Evolutionary conservation across 2,888 invertebrate genomes (phyloP), one percentile per base, ranked within the genome.

Genomic region (Carterocephalus palaemon): DNA sequence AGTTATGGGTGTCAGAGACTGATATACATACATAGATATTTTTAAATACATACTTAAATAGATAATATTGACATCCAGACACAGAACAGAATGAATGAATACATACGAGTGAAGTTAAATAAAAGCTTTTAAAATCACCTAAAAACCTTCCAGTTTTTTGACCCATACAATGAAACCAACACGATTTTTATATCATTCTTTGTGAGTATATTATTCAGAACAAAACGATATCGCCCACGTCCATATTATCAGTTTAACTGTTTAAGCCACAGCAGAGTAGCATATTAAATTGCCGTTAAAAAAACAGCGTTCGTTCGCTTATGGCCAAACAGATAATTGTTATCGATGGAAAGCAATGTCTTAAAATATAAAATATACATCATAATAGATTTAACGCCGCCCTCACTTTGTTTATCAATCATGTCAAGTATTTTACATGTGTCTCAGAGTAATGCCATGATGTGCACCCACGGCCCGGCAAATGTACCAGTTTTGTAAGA

Each of bases 401-500:
- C 9, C 22, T 9, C 16, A 10, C 6, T 22, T 39, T 34, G 34
- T 64, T 66, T 60, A 61, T 60, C 55, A 62, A 66, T 71, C 69
- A 70, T 53, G 47, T 52, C 42, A 51, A 56, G 45, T 46, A 53
- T 54, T 59, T 54, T 56, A 51, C 57, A 60, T 67, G 60, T 62
- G 60, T 59, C 56, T 59, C 47, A 53, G 51, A 54, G n/a, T n/a
- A n/a, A n/a, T n/a, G n/a, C 60, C 64, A 62, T 67, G 63, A 68
- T 65, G 59, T 56, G 69, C 73, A 70, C 74, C 75, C 70, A 76
- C 75, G 60, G 53, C 10, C 12, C n/a, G 6, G 9, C 12, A 6
- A 24, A 10, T 16, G 1, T 23, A 19, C 41, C 41, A 33, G 32
- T 33, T 33, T 41, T 8, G 10, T 13, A 9, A 12, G 41, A 16